Base-by-base conservation (phyloP, 2,888 invertebrate genomes). In the Balanococcus diminutus region DNA sequence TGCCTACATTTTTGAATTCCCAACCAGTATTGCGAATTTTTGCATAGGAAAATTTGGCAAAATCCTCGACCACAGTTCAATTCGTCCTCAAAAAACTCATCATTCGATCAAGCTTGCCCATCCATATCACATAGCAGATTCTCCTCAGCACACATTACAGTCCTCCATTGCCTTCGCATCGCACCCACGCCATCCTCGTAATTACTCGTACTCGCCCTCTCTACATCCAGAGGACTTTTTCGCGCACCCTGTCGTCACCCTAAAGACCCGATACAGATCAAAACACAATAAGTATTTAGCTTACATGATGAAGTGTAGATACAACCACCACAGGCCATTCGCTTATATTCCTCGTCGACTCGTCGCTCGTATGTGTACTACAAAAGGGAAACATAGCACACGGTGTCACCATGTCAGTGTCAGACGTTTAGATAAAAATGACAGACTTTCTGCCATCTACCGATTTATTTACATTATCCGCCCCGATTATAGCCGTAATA, bases 281-380 rank as follows among this genome's bases (percentile, higher is more conserved):
- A 84, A 84, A 84, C 84, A 84, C 84, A 84, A 84, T 84, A 72
- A 84, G 84, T 84, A 84, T 84, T 84, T 84, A 84, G 84, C 84
- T 84, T 84, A 84, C 84, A 84, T 84, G 84, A 84, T 84, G 75
- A 84, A 84, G 84, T 84, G 84, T 84, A 84, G 84, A 84, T 84
- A 84, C 84, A 84, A 84, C 84, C 84, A 84, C 84, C 84, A 79
- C 84, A 84, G 84, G 84, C 84, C 75, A 84, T 84, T 75, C 84
- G 84, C 31, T 72, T 28, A 67, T 67, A n/a, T 51, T 51, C n/a
- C n/a, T n/a, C 51, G 51, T 51, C 51, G 51, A 4, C 3, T 36
- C 3, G 36, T 36, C 36, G 36, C 8, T 6, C 36, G 8, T 36
- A 36, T 51, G 51, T 51, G 19, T 9, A 25, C 25, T 28, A 67